phyloP scores from a whole-genome alignment of 2,888 invertebrate species.

The Chymomyza fuscimana region DNA sequence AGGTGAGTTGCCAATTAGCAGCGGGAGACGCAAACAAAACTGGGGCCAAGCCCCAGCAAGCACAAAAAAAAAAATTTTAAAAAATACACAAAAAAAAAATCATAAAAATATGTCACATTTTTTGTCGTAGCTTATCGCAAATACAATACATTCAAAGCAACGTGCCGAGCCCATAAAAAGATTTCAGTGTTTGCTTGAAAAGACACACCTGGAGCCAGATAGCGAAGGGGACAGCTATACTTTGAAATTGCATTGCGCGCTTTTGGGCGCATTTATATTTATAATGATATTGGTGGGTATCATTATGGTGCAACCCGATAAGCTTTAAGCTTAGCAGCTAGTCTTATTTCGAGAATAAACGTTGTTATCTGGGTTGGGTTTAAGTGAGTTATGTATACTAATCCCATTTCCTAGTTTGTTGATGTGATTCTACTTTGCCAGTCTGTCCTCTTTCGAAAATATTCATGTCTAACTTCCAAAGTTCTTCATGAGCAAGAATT shows the following conservation, averaged over 20 bases:
- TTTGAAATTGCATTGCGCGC: not conserved
- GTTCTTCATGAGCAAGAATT: too few relatives aligned
- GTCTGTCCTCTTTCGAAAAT: too few relatives aligned
- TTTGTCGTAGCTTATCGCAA: constrained; percentile 39
- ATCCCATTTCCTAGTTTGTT: too few relatives aligned
- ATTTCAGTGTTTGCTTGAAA: not conserved
- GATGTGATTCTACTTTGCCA: too few relatives aligned
- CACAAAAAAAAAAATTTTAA: not conserved
- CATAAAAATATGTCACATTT: constrained; percentile 61
- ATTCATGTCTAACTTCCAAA: too few relatives aligned
- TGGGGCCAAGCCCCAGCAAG: constrained; percentile 57
- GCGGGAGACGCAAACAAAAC: constrained; percentile 37
- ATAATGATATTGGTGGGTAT: too few relatives aligned
- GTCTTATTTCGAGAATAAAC: too few relatives aligned
- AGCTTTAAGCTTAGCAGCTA: too few relatives aligned
- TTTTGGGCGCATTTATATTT: constrained; percentile 3
- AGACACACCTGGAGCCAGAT: not conserved
- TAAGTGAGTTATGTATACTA: too few relatives aligned
- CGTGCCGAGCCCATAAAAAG: constrained; percentile 70
- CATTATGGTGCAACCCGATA: too few relatives aligned
- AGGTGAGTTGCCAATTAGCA: constrained; percentile 62
- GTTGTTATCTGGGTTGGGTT: too few relatives aligned
- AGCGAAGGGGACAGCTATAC: not conserved
- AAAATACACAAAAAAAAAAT: constrained; percentile 14
- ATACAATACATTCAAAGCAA: constrained; percentile 18